Base-by-base conservation (phyloP, 2,888 invertebrate genomes). In the Coremacera marginata region DNA sequence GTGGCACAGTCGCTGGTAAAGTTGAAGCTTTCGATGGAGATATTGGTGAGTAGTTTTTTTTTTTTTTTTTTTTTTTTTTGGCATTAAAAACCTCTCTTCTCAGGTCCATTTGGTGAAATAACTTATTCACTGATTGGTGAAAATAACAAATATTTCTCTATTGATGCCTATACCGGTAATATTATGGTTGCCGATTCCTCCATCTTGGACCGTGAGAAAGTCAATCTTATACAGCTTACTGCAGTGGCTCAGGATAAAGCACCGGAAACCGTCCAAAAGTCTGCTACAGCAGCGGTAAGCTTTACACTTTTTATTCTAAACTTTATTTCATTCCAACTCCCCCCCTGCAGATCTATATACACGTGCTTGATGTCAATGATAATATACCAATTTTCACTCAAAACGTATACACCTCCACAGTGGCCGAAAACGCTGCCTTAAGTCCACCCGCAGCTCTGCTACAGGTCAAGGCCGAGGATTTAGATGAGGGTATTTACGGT, bases 281-380 rank as follows among this genome's bases (percentile, higher is more conserved):
- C 93, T 2, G 92, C 93, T n/a, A 93, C 94, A 25, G 95, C 95
- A 0, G 94, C 94, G 31, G 95, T 95, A 87, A 90, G 84, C 82
- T 71, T 63, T 5, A 3, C 9, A 7, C 9, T 5, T 16, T 19
- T 44, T 11, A 63, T 31, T 27, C 3, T 9, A 8, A 37, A 34
- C 31, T 62, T 22, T 27, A 5, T n/a, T 52, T n/a, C n/a, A n/a
- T n/a, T n/a, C n/a, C n/a, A n/a, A n/a, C n/a, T n/a, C n/a, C 16
- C 22, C 8, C 7, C 3, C 37, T 78, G 16, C 84, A 93, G 93
- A 90, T 96, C 2, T 92, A 94, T 84, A 92, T 96, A 62, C 93
- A 93, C 88, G 91, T 97, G 11, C 86, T 92, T 34, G 97, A 98
- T 87, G 92, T 95, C n/a, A 97, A 98, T 88, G 97, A 98, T 89